phyloP scores from a whole-genome alignment of 2,113 vertebrate genomes.

The Podocnemis expansa region DNA sequence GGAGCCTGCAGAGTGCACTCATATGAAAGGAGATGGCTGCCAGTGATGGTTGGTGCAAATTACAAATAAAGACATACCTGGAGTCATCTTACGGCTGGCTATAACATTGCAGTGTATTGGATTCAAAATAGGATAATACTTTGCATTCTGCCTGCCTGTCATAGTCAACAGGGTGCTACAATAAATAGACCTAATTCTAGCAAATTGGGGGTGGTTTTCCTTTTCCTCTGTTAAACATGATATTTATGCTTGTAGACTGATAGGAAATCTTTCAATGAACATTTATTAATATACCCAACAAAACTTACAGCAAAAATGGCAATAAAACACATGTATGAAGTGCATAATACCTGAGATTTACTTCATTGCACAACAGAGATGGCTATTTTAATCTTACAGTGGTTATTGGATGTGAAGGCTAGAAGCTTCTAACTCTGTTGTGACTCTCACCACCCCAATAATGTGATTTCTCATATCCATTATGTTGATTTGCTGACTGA shows the following conservation, averaged over 20 bases:
- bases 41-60: not conserved
- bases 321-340: accelerated
- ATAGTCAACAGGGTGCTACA: not conserved
- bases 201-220: not conserved
- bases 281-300: not conserved
- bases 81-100: not conserved
- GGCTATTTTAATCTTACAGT: not conserved
- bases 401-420: not conserved
- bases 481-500: not conserved
- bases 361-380: accelerated
- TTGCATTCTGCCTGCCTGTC: accelerated
- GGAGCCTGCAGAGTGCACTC: not conserved
- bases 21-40: not conserved
- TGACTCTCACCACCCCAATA: not conserved
- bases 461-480: not conserved
- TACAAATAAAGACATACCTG: not conserved
- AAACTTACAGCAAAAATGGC: accelerated
- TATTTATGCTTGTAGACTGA: accelerated
- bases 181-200: not conserved
- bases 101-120: not conserved
- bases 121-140: not conserved
- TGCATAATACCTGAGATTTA: not conserved
- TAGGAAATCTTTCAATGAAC: not conserved
- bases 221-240: not conserved
- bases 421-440: not conserved